Percentiles rank a stretch among this genome's conserved stretches.
phyloP scores from a whole-genome alignment of 2,797 vertebrate genomes.

The Characodon lateralis region DNA sequence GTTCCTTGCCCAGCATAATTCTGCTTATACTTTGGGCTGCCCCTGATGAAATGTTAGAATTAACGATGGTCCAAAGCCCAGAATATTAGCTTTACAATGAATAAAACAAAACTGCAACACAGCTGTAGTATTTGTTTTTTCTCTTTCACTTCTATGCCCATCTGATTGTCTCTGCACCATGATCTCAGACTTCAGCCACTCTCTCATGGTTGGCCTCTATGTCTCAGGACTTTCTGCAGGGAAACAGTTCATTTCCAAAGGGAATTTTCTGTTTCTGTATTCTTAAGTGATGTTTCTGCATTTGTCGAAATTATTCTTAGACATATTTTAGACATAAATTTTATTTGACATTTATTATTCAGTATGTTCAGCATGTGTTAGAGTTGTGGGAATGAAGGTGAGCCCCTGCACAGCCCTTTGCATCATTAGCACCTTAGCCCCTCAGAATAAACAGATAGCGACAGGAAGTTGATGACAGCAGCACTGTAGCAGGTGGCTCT shows the following conservation, averaged over 20 bases:
- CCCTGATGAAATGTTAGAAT: too few relatives aligned
- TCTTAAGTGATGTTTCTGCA: neutral
- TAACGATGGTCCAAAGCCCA: too few relatives aligned
- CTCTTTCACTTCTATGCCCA: too few relatives aligned
- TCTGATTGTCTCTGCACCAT: too few relatives aligned
- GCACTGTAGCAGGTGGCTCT: conserved; percentile 2
- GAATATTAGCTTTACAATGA: too few relatives aligned
- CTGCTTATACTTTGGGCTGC: too few relatives aligned
- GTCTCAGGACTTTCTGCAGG: too few relatives aligned
- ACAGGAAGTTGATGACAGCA: conserved; percentile 5
- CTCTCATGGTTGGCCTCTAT: too few relatives aligned
- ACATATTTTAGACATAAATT: neutral
- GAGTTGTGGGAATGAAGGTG: neutral
- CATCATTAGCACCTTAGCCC: conserved; percentile 11
- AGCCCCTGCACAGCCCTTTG: neutral
- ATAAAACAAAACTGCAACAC: too few relatives aligned
- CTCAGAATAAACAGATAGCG: conserved; percentile 1
- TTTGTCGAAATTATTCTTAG: neutral
- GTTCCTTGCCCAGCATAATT: too few relatives aligned
- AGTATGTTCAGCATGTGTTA: neutral
- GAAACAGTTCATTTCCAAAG: neutral
- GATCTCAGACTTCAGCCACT: too few relatives aligned
- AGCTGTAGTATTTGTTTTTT: too few relatives aligned
- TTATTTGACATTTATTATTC: neutral
- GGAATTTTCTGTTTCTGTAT: neutral